These are phyloP conservation scores for Athene noctua DNA, from an alignment of 2,113 vertebrate species.

Conservation along the genomic window DNA sequence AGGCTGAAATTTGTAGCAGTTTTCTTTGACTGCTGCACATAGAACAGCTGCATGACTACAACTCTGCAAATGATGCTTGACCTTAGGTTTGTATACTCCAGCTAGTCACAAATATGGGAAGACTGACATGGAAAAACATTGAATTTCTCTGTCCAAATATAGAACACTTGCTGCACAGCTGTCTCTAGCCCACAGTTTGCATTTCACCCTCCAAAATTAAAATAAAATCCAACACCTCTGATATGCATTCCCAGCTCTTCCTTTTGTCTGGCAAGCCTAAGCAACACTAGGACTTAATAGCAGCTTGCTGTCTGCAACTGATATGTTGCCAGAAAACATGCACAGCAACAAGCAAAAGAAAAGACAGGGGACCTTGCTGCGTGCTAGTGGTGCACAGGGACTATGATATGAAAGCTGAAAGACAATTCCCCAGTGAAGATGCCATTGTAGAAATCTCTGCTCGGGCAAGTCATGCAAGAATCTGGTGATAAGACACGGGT, in stretches of 20 bases:
- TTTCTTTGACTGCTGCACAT: neutral
- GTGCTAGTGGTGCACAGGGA: neutral
- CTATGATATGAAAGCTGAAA: fast-evolving
- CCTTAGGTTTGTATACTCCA: neutral
- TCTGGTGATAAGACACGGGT: neutral
- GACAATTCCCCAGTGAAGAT: neutral
- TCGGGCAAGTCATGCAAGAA: neutral
- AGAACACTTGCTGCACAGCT: neutral
- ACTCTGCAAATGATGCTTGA: neutral
- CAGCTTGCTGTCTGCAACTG: neutral
- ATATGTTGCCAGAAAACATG: neutral
- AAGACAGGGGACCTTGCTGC: neutral
- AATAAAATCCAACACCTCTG: neutral
- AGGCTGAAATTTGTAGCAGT: neutral
- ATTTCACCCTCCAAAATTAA: neutral
- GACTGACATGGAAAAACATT: neutral
- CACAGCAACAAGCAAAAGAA: neutral
- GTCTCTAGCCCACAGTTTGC: neutral
- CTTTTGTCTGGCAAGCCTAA: neutral
- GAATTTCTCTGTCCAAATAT: neutral
- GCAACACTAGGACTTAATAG: fast-evolving
- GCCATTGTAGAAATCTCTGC: neutral
- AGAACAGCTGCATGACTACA: neutral
- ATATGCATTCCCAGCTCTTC: neutral
- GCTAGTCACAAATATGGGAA: neutral